Base-by-base conservation (phyloP, 1,140 invertebrate species). In the Drosophila sulfurigaster region DNA sequence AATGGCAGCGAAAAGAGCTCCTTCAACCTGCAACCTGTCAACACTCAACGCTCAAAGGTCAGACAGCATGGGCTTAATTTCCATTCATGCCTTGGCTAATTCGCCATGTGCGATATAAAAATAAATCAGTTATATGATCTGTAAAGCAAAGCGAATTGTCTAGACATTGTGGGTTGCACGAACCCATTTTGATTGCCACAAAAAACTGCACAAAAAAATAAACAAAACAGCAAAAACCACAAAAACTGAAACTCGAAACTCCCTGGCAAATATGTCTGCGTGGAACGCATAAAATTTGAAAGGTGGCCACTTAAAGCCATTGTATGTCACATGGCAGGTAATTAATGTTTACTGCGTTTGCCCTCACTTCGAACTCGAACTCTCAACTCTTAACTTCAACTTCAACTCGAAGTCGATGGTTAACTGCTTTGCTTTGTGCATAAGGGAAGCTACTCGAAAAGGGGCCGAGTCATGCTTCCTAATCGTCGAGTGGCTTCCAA, bases 131-230 rank as follows among this genome's bases (percentile, higher is more conserved):
- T 45, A 78, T 70, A 62, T 16, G 60, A 70, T 78, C 72, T 70
- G 56, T 57, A 25, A 25, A 20, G 30, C 51, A 46, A 63, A 65
- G 41, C 46, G 43, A 25, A 48, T 65, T 78, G 76, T 79, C 76
- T 79, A 79, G 76, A 79, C 76, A 41, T 13, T 58, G 66, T 62
- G 46, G 76, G 76, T 71, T 79, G 73, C 62, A 38, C 70, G 76
- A 79, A 66, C 73, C 43, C 76, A 75, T 70, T 71, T 59, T 16
- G 32, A 38, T 38, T 11, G 6, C 10, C 5, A 35, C 1, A 54
- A 35, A 35, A 52, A 28, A 30, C 16, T 15, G 38, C n/a, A 15
- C 41, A 74, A 30, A 16, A 13, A 63, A 49, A 45, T 58, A 25
- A 25, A 25, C 4, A 35, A 52, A 28, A 20, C 16, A 10, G 38